phyloP scores from a whole-genome alignment of 2,888 invertebrate species.

The Dryobota labecula region DNA sequence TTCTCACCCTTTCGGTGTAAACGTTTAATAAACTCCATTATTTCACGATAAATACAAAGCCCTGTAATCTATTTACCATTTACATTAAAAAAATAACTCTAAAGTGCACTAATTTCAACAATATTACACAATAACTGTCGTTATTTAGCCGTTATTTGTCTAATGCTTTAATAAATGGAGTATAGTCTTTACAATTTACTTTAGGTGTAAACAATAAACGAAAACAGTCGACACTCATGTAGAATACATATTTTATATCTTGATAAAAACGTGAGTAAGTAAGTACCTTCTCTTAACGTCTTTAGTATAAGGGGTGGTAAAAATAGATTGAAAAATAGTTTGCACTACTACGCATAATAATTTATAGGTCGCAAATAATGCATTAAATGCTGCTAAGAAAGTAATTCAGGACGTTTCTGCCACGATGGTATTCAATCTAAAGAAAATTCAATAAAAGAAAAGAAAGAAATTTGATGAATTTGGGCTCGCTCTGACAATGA shows the following conservation, averaged over 20 bases:
- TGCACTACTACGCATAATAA: constrained; percentile 33
- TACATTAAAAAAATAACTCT: too few relatives aligned
- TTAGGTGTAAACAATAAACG: background rate
- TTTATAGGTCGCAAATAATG: constrained; percentile 32
- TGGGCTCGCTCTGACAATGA: constrained; percentile 24
- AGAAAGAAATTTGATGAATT: constrained; percentile 23
- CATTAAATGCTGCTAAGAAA: constrained; percentile 26
- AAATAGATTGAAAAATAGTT: constrained; percentile 32
- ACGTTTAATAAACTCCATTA: too few relatives aligned
- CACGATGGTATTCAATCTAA: constrained; percentile 9
- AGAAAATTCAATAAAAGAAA: constrained; percentile 7
- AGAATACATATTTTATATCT: background rate
- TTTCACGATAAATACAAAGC: too few relatives aligned
- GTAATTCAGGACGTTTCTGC: constrained; percentile 36
- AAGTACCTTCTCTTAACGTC: background rate
- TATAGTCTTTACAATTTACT: background rate
- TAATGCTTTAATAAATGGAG: too few relatives aligned
- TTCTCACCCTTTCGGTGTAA: too few relatives aligned
- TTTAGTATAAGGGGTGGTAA: background rate
- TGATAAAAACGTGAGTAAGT: background rate
- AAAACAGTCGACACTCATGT: background rate
- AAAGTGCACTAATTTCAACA: too few relatives aligned
- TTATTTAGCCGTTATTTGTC: too few relatives aligned
- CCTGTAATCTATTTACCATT: too few relatives aligned
- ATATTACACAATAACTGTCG: too few relatives aligned